These are phyloP conservation scores for Schizopygopsis malacanthus DNA, from an alignment of 2,797 vertebrate species.

Conservation along the genomic window DNA sequence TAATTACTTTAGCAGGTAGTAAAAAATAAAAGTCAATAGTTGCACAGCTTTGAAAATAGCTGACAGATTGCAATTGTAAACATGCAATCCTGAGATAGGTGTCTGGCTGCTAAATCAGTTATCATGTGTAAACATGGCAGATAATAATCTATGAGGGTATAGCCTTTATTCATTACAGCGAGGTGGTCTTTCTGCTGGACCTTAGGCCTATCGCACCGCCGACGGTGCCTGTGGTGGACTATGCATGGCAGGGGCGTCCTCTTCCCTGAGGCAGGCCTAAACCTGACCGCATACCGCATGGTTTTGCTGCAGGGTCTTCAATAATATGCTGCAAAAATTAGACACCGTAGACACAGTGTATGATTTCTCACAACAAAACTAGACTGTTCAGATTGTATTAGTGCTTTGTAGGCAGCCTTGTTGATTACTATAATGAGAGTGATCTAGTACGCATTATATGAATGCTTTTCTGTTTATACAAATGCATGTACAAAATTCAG, in stretches of 20 bases:
- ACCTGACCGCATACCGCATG: too few relatives aligned
- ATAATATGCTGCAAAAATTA: not conserved
- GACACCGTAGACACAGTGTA: not conserved
- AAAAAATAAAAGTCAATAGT: constrained; percentile 3
- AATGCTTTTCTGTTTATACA: not conserved
- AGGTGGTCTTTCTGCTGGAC: too few relatives aligned
- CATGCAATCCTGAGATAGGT: not conserved
- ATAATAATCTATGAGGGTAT: constrained; percentile 5
- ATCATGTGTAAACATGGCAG: not conserved
- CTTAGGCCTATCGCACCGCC: too few relatives aligned
- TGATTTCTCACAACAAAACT: not conserved
- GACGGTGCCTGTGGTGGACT: too few relatives aligned
- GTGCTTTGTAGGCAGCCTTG: not conserved
- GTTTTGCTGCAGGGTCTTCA: not conserved
- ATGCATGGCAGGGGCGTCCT: too few relatives aligned
- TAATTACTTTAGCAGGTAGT: constrained; percentile 21
- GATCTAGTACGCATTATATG: not conserved
- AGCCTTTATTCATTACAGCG: not conserved
- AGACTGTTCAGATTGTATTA: not conserved
- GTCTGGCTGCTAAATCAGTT: constrained; percentile 18
- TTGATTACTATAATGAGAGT: not conserved
- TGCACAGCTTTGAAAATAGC: not conserved
- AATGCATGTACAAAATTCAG: not conserved
- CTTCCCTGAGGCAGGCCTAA: too few relatives aligned
- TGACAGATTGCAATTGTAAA: constrained; percentile 56